phyloP scores from a whole-genome alignment of 2,888 invertebrate genomes.

The Dione vanillae region DNA sequence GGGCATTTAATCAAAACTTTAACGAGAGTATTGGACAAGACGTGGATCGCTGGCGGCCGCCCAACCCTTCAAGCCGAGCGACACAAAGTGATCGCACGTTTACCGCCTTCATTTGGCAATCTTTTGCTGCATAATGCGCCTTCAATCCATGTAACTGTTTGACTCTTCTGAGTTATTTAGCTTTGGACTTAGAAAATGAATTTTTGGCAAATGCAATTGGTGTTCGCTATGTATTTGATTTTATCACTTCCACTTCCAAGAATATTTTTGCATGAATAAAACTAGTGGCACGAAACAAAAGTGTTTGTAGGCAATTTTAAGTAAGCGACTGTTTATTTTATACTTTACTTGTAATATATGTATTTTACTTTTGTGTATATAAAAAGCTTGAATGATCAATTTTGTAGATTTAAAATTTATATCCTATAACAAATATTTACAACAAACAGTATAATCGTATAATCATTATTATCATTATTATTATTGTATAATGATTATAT shows the following conservation, averaged over 20 bases:
- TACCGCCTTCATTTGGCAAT: slow-evolving; percentile 72
- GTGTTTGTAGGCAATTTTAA: background rate
- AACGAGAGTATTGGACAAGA: slow-evolving; percentile 37
- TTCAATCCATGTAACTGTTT: slow-evolving; percentile 62
- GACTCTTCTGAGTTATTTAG: slow-evolving; percentile 45
- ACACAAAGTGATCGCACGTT: slow-evolving; percentile 66
- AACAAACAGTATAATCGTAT: background rate
- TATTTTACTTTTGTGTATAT: background rate
- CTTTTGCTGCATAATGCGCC: slow-evolving; percentile 68
- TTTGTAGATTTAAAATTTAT: background rate
- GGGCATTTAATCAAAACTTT: slow-evolving; percentile 37
- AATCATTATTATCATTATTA: too few species aligned
- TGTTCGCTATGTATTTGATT: slow-evolving; percentile 13
- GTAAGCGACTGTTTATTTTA: background rate
- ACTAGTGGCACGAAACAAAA: background rate
- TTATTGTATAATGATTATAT: too few species aligned
- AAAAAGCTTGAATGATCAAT: too few species aligned
- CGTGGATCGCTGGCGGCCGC: slow-evolving; percentile 57
- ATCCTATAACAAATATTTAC: background rate
- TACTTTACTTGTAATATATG: too few species aligned
- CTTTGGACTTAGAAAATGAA: slow-evolving; percentile 29
- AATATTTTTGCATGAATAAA: background rate
- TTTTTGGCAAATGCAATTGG: slow-evolving; percentile 7
- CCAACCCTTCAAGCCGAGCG: slow-evolving; percentile 60
- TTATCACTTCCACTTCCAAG: background rate